Evolutionary conservation across 2,888 invertebrate species (phyloP).

Genomic region (Drosophila falleni): DNA sequence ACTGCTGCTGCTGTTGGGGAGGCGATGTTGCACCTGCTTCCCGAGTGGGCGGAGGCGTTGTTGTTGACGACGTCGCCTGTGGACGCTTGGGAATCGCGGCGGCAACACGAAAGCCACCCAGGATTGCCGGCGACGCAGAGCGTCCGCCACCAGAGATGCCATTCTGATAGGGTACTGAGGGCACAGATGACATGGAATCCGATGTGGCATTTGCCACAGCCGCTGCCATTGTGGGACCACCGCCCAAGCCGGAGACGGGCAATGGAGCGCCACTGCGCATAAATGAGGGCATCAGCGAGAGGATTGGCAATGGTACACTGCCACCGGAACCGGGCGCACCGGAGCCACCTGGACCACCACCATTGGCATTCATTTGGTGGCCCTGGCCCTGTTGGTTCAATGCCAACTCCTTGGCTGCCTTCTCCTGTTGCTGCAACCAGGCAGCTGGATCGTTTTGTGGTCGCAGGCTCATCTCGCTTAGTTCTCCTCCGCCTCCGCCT

Average conservation of each 20-base stretch:
- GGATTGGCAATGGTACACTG: constrained; percentile 89
- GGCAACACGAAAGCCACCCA: constrained; percentile 80
- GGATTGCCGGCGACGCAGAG: constrained; percentile 61
- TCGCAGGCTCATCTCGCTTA: constrained; percentile 83
- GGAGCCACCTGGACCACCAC: constrained; percentile 3
- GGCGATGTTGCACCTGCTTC: constrained; percentile 57
- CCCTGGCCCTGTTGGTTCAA: constrained; percentile 86
- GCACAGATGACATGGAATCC: constrained; percentile 49
- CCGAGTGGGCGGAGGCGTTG: constrained; percentile 42
- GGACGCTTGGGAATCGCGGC: constrained; percentile 83
- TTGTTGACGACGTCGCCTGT: constrained; percentile 63
- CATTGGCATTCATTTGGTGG: constrained; percentile 81
- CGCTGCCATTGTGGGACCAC: constrained; percentile 60
- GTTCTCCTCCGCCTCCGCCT: constrained; percentile 55
- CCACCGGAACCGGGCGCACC: constrained; percentile 66
- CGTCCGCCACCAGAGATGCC: constrained; percentile 66
- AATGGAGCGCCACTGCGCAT: constrained; percentile 86
- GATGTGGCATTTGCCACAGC: constrained; percentile 55
- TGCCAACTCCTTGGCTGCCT: constrained; percentile 80
- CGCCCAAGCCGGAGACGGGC: constrained; percentile 54
- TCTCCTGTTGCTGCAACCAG: constrained; percentile 86
- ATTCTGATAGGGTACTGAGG: constrained; percentile 80
- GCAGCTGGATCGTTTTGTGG: constrained; percentile 85
- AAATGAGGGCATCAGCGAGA: constrained; percentile 92
- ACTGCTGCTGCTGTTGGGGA: constrained; percentile 52